phyloP scores from a whole-genome alignment of 2,888 invertebrate species.

The Sclerodermus sp. region DNA sequence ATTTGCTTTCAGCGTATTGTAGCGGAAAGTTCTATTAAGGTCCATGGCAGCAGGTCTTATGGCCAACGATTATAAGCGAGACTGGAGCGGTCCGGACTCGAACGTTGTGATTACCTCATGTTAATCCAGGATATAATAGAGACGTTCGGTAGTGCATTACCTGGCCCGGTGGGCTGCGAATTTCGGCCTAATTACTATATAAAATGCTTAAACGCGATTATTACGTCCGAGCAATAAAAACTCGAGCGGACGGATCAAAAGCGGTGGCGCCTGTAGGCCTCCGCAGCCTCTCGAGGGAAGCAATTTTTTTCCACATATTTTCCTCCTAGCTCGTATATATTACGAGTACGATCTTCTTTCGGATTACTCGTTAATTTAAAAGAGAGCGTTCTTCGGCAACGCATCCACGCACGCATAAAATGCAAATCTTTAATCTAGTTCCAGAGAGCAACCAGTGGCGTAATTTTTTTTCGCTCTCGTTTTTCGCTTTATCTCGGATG shows the following conservation, averaged over 20 bases:
- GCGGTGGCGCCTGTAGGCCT: constrained; percentile 33
- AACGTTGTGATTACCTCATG: constrained; percentile 42
- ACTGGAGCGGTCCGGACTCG: constrained; percentile 14
- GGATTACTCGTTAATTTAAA: too few relatives aligned
- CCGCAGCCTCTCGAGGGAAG: too few relatives aligned
- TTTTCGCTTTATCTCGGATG: too few relatives aligned
- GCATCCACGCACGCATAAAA: too few relatives aligned
- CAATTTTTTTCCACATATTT: too few relatives aligned
- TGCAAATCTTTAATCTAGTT: too few relatives aligned
- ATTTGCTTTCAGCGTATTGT: too few relatives aligned
- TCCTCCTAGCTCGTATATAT: too few relatives aligned
- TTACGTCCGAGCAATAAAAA: constrained; percentile 32
- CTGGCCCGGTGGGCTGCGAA: constrained; percentile 30
- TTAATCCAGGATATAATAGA: constrained; percentile 47
- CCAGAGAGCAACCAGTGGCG: too few relatives aligned
- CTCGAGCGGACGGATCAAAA: constrained; percentile 20
- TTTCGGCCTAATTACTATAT: constrained; percentile 44
- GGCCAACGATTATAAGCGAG: constrained; percentile 24
- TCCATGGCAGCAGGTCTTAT: constrained; percentile 8
- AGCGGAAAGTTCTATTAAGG: constrained; percentile 17
- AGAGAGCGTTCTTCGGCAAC: too few relatives aligned
- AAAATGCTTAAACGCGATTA: constrained; percentile 34
- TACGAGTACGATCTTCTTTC: too few relatives aligned
- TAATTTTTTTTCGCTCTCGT: too few relatives aligned
- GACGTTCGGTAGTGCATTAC: constrained; percentile 41